Conservation (phyloP, 2,888 invertebrate species). For the Uloborus plumipes region DNA sequence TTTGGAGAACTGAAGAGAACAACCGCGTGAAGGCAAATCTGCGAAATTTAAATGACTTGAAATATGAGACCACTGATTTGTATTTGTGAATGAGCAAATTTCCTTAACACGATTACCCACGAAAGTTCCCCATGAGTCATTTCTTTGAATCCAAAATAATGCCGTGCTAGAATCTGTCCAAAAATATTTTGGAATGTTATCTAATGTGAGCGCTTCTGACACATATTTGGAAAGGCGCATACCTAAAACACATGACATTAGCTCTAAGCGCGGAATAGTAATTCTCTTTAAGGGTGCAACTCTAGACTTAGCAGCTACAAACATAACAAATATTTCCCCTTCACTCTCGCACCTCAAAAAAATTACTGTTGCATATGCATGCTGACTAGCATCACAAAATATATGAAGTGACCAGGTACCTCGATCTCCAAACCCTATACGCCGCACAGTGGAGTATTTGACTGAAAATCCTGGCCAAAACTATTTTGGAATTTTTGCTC, state of each 20-base stretch:
- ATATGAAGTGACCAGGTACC: background rate
- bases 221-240: background rate
- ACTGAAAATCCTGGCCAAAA: no score
- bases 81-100: background rate
- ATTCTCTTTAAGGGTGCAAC: background rate
- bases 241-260: background rate
- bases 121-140: conserved; percentile 4
- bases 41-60: background rate
- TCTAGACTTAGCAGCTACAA: background rate
- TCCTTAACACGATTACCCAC: conserved; percentile 2
- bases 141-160: background rate
- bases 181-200: background rate
- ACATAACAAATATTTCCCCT: background rate
- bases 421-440: background rate
- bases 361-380: background rate
- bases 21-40: conserved; percentile 3
- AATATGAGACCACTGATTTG: background rate
- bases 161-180: background rate
- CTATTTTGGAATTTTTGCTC: no score
- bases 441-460: no score
- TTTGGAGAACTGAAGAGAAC: conserved; percentile 3
- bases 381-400: conserved; percentile 16
- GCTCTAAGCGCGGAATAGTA: conserved; percentile 5
- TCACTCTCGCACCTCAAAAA: background rate
- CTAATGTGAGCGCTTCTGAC: background rate